Evolutionary conservation across 2,797 vertebrate species (phyloP).

Genomic region (Meriones psammophilus): DNA sequence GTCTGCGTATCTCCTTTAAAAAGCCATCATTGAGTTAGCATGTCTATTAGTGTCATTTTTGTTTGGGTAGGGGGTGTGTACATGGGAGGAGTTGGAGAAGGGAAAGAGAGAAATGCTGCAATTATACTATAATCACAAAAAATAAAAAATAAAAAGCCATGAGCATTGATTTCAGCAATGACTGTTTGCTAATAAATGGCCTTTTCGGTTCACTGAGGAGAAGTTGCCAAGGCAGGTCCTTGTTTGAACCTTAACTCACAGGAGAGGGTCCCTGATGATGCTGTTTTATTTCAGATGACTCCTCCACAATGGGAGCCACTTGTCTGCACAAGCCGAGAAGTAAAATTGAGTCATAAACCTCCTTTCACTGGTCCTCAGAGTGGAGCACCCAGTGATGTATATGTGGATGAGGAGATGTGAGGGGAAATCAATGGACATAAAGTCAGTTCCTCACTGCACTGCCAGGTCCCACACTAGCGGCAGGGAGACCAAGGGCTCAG

Average conservation of each 20-base stretch:
- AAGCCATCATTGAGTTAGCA: neutral
- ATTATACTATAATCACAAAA: neutral
- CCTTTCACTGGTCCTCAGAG: slow-evolving; percentile 20
- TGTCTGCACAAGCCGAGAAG: slow-evolving; percentile 25
- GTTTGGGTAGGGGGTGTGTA: no score
- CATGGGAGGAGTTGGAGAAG: neutral
- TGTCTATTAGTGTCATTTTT: neutral
- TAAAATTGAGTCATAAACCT: slow-evolving; percentile 69
- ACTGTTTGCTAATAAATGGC: slow-evolving; percentile 23
- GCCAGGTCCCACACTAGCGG: neutral
- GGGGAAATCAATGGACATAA: slow-evolving; percentile 64
- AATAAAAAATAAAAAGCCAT: neutral
- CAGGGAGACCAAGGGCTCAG: neutral
- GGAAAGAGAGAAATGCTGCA: neutral
- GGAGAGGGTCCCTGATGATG: slow-evolving; percentile 10
- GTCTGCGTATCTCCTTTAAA: neutral
- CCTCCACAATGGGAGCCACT: slow-evolving; percentile 53
- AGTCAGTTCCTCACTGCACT: neutral
- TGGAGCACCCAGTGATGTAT: slow-evolving; percentile 21
- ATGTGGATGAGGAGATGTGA: neutral
- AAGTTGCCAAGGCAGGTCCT: neutral
- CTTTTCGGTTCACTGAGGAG: neutral
- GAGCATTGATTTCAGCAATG: neutral
- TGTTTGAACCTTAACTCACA: slow-evolving; percentile 18
- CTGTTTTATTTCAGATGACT: slow-evolving; percentile 63